Evolutionary conservation across 2,113 vertebrate genomes (phyloP).

Genomic region (Cheilinus undulatus): DNA sequence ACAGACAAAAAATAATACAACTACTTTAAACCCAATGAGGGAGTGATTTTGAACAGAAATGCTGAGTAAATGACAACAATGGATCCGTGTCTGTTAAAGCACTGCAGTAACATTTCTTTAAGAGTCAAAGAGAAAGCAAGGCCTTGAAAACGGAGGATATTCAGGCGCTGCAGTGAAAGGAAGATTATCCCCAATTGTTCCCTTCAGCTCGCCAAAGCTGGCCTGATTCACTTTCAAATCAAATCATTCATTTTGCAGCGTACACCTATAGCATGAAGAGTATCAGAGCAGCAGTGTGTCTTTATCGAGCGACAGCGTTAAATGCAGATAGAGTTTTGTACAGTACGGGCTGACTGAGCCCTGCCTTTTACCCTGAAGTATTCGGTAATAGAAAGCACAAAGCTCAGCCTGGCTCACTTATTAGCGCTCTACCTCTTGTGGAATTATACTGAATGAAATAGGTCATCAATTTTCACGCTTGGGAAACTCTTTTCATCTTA

Average conservation of each 20-base stretch:
- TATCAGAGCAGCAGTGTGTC: neutral
- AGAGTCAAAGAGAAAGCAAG: conserved; percentile 32
- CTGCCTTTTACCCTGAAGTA: conserved; percentile 5
- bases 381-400: conserved; percentile 34
- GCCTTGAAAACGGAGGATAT: conserved; percentile 42
- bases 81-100: conserved; percentile 11
- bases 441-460: conserved; percentile 46
- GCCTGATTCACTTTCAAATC: conserved; percentile 56
- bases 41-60: conserved; percentile 29
- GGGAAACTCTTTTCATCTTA: conserved; percentile 48
- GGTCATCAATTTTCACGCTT: conserved; percentile 51
- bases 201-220: conserved; percentile 46
- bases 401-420: conserved; percentile 44
- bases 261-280: conserved; percentile 11
- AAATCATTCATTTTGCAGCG: conserved; percentile 31
- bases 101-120: conserved; percentile 24
- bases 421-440: conserved; percentile 25
- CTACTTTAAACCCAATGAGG: conserved; percentile 8
- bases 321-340: conserved; percentile 5
- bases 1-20: no score
- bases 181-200: conserved; percentile 67
- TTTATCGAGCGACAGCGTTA: conserved; percentile 19
- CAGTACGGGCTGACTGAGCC: neutral
- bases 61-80: conserved; percentile 35
- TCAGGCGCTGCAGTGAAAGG: conserved; percentile 40